Evolutionary conservation across 2,888 invertebrate genomes (phyloP), one percentile per base, ranked within the genome.

Genomic region (Drosophila anomalata): DNA sequence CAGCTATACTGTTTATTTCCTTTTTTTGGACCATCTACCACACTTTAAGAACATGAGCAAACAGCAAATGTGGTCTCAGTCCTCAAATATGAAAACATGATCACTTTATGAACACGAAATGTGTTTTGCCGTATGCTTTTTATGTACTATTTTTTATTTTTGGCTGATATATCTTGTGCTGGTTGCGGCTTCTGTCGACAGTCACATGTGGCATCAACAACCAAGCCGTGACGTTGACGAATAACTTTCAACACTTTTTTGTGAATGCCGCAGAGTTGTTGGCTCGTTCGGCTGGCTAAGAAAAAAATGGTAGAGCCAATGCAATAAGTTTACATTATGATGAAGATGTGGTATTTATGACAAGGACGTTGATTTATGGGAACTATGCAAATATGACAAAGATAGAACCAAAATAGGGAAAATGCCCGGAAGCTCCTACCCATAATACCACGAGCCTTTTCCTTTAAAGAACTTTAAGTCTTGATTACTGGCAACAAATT

Each of bases 91-190:
- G 79, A 71, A 85, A 85, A 78, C 76, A 78, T 81, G 79, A 82
- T 85, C 85, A 79, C 79, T 85, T 81, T 67, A 81, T 85, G 70
- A 85, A 82, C 85, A 81, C 76, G 68, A 68, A 85, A 79, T 50
- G 76, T 66, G 74, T 61, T 78, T 68, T 76, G 59, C 60, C 57
- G 31, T 33, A 9, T 57, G 39, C 47, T 51, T 46, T 47, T 42
- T 39, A 22, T 59, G 9, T 42, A 42, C 20, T 36, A 33, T 36
- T 24, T 52, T 52, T 41, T 52, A 29, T 26, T 42, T 61, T 52
- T 29, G 33, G 50, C 58, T 66, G 67, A 56, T 58, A 61, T 65
- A 75, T 75, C 73, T 78, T 66, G 61, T 69, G 79, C 60, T 75
- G 66, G 73, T 36, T 59, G 65, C 75, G 60, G 68, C 44, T 53